A percentile compares a stretch with the other conserved stretches of the same genome.
phyloP scores from a whole-genome alignment of 1,140 invertebrate species.

The Idris sp. region DNA sequence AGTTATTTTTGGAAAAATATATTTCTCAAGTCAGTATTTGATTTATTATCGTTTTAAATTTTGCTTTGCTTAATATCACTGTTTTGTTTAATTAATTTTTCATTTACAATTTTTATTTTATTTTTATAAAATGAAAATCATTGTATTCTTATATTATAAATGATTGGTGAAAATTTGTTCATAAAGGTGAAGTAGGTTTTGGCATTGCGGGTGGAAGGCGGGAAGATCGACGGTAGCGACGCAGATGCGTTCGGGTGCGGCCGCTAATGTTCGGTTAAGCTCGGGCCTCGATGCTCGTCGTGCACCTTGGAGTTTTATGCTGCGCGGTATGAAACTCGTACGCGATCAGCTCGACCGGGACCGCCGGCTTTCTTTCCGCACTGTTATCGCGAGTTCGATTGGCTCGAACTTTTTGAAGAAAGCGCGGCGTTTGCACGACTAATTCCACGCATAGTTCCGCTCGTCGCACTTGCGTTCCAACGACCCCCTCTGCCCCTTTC shows the following conservation, averaged over 20 bases:
- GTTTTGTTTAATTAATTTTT: too few species aligned
- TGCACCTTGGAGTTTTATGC: constrained; percentile 74
- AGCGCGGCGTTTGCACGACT: constrained; percentile 27
- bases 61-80: too few species aligned
- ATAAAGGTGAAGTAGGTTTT: constrained; percentile 37
- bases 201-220: constrained; percentile 32
- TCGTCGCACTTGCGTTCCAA: too few species aligned
- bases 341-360: constrained; percentile 74
- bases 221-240: constrained; percentile 48
- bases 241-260: constrained; percentile 40
- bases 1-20: too few species aligned
- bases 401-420: constrained; percentile 34
- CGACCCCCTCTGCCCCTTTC: too few species aligned
- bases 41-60: too few species aligned
- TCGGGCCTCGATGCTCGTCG: constrained; percentile 50
- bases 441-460: too few species aligned
- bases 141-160: too few species aligned
- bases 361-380: constrained; percentile 70
- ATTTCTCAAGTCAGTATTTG: too few species aligned
- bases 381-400: constrained; percentile 61
- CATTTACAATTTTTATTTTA: too few species aligned
- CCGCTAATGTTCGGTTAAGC: constrained; percentile 43
- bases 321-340: constrained; percentile 76
- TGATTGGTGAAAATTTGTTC: too few species aligned
- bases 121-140: too few species aligned